Conservation (phyloP, 1,140 invertebrate genomes). For the Oreohelix idahoensis region DNA sequence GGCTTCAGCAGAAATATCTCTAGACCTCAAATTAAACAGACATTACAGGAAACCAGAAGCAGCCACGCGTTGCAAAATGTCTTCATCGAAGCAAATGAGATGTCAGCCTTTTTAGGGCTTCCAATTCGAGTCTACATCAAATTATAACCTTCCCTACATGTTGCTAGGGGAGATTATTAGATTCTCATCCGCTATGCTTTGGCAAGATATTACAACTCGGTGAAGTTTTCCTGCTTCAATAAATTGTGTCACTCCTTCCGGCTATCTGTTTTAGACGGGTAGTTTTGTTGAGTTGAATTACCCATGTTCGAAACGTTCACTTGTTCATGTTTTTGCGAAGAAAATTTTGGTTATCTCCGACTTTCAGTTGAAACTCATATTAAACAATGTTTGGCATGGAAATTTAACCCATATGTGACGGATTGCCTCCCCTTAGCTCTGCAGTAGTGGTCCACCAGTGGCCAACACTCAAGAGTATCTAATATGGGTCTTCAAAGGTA, state of each 20-base stretch:
- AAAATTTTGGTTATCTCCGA: no score
- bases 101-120: background rate
- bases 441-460: no score
- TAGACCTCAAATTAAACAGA: background rate
- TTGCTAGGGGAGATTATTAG: background rate
- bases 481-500: no score
- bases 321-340: no score
- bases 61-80: background rate
- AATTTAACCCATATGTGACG: no score
- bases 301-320: no score
- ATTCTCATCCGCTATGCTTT: background rate
- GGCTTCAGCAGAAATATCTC: background rate
- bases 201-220: background rate
- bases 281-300: background rate
- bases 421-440: no score
- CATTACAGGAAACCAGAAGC: conserved; percentile 5
- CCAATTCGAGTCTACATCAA: background rate
- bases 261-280: background rate
- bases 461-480: no score
- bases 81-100: background rate
- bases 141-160: background rate
- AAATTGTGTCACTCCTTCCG: background rate
- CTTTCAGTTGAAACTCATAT: no score
- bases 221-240: background rate
- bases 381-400: no score